Evolutionary conservation across 2,888 invertebrate genomes (phyloP), one percentile per base, ranked within the genome.

Genomic region (Xestia c-nigrum): DNA sequence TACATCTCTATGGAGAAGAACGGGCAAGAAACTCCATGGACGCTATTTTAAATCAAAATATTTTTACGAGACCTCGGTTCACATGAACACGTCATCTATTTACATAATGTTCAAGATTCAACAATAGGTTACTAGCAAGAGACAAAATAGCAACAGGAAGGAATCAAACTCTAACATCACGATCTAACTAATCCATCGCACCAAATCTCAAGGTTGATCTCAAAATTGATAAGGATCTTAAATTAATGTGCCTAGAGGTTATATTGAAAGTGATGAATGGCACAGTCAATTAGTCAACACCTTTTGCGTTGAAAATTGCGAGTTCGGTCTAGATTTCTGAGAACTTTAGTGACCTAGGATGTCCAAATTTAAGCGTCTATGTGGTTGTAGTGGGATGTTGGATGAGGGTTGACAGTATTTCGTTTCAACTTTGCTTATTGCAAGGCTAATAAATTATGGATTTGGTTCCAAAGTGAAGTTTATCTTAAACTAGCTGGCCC

Each of bases 241-340:
- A 71, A 83, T 72, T 61, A 73, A 74, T 61, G 57, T 47, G 74
- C 76, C 74, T 43, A 16, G 14, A 64, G 43, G 16, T 46, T 46
- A 76, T 82, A 61, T 74, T 38, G 47, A 77, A 21, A 40, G 63
- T 79, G 74, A 82, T 84, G 71, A 82, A 80, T 85, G 61, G 40
- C 31, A 10, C 19, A 21, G 10, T 50, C 70, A 73, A 82, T 85
- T 80, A 80, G 64, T 79, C 69, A 73, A 61, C 50, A 46, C 74
- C 78, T 73, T 84, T 69, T 84, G 61, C 0, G 75, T 55, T 64
- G 19, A 24, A 55, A 68, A 78, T 81, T 73, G 59, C 38, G 9
- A 47, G 0, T 66, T 64, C 14, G 61, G 40, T 64, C 55, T 67
- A 63, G 72, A 59, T 65, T 81, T 78, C 78, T 50, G n/a, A 64